Percentiles rank a stretch among this genome's conserved stretches.
phyloP scores from a whole-genome alignment of 92 coral and sea anemone species.

The Phenganax stokvisi region DNA sequence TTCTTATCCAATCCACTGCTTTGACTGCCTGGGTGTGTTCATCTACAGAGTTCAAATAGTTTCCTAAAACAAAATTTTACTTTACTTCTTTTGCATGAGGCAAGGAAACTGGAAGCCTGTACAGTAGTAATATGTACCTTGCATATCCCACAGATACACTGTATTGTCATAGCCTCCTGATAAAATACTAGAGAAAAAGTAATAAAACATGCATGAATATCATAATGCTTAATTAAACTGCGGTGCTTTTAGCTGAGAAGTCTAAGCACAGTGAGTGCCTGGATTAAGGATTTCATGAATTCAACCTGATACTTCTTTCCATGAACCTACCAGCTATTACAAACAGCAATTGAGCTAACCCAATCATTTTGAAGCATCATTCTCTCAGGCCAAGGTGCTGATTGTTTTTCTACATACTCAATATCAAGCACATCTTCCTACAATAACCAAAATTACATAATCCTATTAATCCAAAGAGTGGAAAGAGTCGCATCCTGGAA shows the following conservation, averaged over 20 bases:
- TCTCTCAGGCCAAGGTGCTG: slow-evolving; percentile 86
- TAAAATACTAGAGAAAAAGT: slow-evolving; percentile 56
- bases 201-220: slow-evolving; percentile 1
- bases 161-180: slow-evolving; percentile 85
- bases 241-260: not conserved
- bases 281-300: too few species aligned
- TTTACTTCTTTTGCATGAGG: not conserved
- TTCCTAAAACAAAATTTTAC: slow-evolving; percentile 47
- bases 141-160: slow-evolving; percentile 75
- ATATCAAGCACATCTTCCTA: slow-evolving; percentile 91
- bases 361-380: slow-evolving; percentile 90
- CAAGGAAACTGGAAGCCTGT: too few species aligned
- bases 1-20: slow-evolving; percentile 81
- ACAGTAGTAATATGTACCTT: slow-evolving; percentile 48
- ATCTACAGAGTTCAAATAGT: slow-evolving; percentile 49
- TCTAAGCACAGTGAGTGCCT: too few species aligned
- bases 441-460: not conserved
- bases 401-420: slow-evolving; percentile 83
- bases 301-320: not conserved
- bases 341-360: slow-evolving; percentile 90
- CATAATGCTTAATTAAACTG: not conserved
- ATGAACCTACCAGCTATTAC: slow-evolving; percentile 60
- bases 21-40: slow-evolving; percentile 88
- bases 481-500: not conserved
- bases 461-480: not conserved